A percentile compares a stretch with the other conserved stretches of the same genome.
Evolutionary conservation across 2,797 vertebrate species (phyloP).

Genomic region (Cirrhinus mrigala): DNA sequence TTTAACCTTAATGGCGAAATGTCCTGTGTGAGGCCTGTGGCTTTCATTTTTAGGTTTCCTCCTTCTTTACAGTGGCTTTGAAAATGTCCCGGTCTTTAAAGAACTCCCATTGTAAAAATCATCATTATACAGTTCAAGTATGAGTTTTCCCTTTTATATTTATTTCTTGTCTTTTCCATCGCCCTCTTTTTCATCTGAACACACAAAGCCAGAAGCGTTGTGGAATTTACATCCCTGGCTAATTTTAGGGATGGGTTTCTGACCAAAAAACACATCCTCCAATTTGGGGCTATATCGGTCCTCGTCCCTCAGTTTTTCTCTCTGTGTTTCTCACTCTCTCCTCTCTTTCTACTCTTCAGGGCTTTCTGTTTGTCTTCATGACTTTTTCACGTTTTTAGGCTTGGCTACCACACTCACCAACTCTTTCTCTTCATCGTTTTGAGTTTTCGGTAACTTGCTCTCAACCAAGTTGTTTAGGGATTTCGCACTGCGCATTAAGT

Average conservation of each 20-base stretch:
- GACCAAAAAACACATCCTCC: slow-evolving; percentile 86
- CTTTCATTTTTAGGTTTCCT: slow-evolving; percentile 71
- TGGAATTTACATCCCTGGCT: slow-evolving; percentile 83
- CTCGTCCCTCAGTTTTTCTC: slow-evolving; percentile 66
- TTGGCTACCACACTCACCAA: slow-evolving; percentile 2
- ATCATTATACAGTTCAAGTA: slow-evolving; percentile 66
- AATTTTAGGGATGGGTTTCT: slow-evolving; percentile 85
- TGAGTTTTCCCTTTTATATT: slow-evolving; percentile 51
- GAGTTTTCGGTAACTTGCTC: neutral
- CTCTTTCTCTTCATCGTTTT: slow-evolving; percentile 4
- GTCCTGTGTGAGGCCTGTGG: slow-evolving; percentile 71
- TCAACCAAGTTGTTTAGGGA: neutral
- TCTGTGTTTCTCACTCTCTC: slow-evolving; percentile 43
- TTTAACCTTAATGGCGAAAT: slow-evolving; percentile 68
- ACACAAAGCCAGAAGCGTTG: slow-evolving; percentile 69
- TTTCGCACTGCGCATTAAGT: neutral
- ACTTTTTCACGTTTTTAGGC: neutral
- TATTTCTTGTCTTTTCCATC: slow-evolving; percentile 69
- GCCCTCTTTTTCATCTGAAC: slow-evolving; percentile 68
- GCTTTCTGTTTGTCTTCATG: slow-evolving; percentile 34
- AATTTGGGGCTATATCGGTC: slow-evolving; percentile 83
- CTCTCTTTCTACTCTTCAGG: slow-evolving; percentile 26
- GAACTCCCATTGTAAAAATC: slow-evolving; percentile 66
- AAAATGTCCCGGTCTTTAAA: slow-evolving; percentile 73
- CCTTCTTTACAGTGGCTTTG: slow-evolving; percentile 71